Base-by-base conservation (phyloP, 2,797 vertebrate genomes). In the Geotria australis region DNA sequence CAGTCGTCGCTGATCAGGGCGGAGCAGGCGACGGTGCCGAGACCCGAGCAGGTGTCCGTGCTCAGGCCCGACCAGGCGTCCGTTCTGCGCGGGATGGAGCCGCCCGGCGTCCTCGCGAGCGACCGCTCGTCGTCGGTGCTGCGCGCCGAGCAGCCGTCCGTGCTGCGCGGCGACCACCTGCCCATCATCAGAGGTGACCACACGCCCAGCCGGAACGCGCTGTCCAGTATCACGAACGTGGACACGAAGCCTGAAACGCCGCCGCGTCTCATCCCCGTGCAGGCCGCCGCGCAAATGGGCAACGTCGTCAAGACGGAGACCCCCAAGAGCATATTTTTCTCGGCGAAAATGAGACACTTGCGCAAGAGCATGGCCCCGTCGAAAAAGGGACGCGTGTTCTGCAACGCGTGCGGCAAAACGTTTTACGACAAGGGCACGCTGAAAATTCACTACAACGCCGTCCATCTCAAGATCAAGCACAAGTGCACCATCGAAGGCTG, bases 351-450 rank as follows among this genome's bases (percentile, higher is more conserved):
- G 66, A 76, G 79, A 63, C 73, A 76, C 59, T 77, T 79, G 75
- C 72, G 76, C 58, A 56, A 65, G 68, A 91, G 94, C 82, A 88
- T 85, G 10, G 67, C 85, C 5, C 83, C 84, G 7, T 94, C 91
- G 1, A 79, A 89, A 61, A 96, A 96, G 66, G 91, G 91, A 59
- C 82, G 89, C 12, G 91, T 98, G 59, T 94, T 89, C 71, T 98
- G 91, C 71, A 96, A 89, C 49, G 86, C 91, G 10, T 98, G 91
- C 2, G 89, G 91, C 68, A 98, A 98, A 70, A 98, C 91, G 0
- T 98, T 95, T 64, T 98, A 98, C 1, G 91, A 98, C 65, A 98
- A 98, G 71, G 91, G 91, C 59, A 98, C 91, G 1, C 74, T 98
- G 61, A 98, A 98, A 70, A 96, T 98, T 63, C 91, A 98, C 71